These are phyloP conservation scores for Drosophila arizonae DNA, from an alignment of 1,140 invertebrate species.

Conservation along the genomic window DNA sequence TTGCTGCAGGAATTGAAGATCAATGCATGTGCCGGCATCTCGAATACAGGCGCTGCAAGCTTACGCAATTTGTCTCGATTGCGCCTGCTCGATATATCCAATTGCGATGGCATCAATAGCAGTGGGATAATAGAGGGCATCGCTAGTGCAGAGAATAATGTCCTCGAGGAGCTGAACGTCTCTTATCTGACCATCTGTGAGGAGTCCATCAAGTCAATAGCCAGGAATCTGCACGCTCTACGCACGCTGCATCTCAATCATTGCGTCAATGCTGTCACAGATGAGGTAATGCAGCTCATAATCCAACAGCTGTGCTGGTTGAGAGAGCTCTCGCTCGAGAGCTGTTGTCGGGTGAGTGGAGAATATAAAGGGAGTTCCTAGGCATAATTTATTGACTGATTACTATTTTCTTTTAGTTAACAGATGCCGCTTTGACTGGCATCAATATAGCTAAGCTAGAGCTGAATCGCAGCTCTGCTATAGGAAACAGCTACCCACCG, in stretches of 20 bases:
- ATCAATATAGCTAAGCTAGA: constrained; percentile 83
- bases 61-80: constrained; percentile 85
- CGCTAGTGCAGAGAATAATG: constrained; percentile 83
- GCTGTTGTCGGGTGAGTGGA: constrained; percentile 86
- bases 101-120: constrained; percentile 86
- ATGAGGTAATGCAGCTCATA: constrained; percentile 86
- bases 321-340: constrained; percentile 85
- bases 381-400: not conserved
- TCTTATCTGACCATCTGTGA: constrained; percentile 86
- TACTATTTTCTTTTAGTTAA: constrained; percentile 56
- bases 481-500: constrained; percentile 61
- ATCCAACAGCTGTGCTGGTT: constrained; percentile 86
- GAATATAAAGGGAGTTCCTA: not conserved
- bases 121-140: constrained; percentile 85
- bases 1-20: constrained; percentile 85
- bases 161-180: constrained; percentile 85
- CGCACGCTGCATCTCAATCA: constrained; percentile 86
- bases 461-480: constrained; percentile 50
- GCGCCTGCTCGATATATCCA: constrained; percentile 86
- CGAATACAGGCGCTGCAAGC: constrained; percentile 85
- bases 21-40: constrained; percentile 85
- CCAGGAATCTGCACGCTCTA: constrained; percentile 85
- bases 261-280: constrained; percentile 87
- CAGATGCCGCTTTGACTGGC: constrained; percentile 87
- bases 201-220: constrained; percentile 84